These are phyloP conservation scores for Babyrousa celebensis DNA, from an alignment of 2,797 vertebrate genomes.

Conservation along the genomic window DNA sequence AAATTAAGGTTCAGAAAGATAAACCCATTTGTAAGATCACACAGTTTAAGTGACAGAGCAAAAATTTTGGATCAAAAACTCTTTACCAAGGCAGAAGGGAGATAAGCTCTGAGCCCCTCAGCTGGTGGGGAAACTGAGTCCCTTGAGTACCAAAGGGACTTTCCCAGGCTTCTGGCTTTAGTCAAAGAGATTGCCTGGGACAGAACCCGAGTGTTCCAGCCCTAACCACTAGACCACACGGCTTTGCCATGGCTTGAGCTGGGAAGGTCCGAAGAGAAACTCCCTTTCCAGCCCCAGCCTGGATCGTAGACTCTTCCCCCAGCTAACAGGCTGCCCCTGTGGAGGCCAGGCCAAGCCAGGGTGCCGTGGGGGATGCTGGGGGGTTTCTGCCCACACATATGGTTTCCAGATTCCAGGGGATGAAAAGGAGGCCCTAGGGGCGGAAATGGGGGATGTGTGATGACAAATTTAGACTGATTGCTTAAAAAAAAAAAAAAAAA, in stretches of 20 bases:
- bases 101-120: background rate
- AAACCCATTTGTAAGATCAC: conserved; percentile 46
- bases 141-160: conserved; percentile 75
- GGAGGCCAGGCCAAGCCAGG: conserved; percentile 61
- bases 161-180: conserved; percentile 78
- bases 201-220: conserved; percentile 76
- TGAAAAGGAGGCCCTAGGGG: conserved; percentile 83
- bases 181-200: conserved; percentile 80
- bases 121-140: conserved; percentile 84
- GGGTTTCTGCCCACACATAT: conserved; percentile 87
- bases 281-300: conserved; percentile 84
- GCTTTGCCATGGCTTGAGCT: conserved; percentile 79
- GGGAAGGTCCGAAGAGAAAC: conserved; percentile 88
- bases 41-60: conserved; percentile 9
- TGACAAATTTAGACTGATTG: conserved; percentile 88
- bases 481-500: conserved; percentile 77
- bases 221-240: conserved; percentile 88
- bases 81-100: conserved; percentile 23
- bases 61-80: conserved; percentile 42
- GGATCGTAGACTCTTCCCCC: conserved; percentile 72
- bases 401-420: conserved; percentile 86
- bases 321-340: conserved; percentile 7
- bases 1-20: conserved; percentile 68
- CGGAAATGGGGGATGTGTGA: conserved; percentile 85
- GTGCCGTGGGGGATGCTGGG: conserved; percentile 81